Percentiles rank a stretch among this genome's conserved stretches.
These are phyloP conservation scores for Stomatorhinus walkeri DNA, from an alignment of 2,797 vertebrate species.

Conservation along the genomic window DNA sequence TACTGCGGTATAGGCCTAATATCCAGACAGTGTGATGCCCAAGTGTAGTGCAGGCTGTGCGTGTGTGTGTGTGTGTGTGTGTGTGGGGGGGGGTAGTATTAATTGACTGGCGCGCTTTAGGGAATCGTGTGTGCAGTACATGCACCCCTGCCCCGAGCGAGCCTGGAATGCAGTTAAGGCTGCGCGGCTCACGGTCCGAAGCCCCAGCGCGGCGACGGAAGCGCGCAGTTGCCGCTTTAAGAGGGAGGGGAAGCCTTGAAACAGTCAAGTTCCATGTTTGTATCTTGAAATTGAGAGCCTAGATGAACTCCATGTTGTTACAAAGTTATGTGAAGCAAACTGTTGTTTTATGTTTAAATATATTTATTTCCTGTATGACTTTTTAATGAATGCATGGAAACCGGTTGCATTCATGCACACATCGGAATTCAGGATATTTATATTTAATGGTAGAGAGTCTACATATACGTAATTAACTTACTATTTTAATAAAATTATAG, in stretches of 20 bases:
- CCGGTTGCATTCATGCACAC: conserved; percentile 22
- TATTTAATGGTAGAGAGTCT: conserved; percentile 45
- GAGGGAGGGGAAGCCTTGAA: conserved; percentile 86
- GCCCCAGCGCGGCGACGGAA: background rate
- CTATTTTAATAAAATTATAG: conserved; percentile 20
- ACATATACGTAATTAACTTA: conserved; percentile 43
- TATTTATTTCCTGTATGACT: background rate
- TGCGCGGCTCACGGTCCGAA: background rate
- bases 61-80: too few relatives aligned
- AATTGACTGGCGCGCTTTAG: background rate
- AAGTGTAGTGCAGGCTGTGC: background rate
- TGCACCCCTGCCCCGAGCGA: background rate
- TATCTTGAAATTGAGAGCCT: conserved; percentile 81
- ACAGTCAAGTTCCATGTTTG: conserved; percentile 88
- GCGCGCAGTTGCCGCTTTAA: conserved; percentile 73
- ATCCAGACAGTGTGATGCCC: background rate
- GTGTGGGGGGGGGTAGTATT: too few relatives aligned
- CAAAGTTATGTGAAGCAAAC: conserved; percentile 74
- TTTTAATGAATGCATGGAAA: background rate
- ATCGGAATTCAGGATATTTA: conserved; percentile 38
- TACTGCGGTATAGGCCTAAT: background rate
- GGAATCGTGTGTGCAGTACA: background rate
- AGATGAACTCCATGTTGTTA: conserved; percentile 89
- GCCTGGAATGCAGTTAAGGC: background rate
- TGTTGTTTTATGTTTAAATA: conserved; percentile 25